These are phyloP conservation scores for Cavia porcellus DNA, from an alignment of 2,113 vertebrate genomes.

Conservation along the genomic window DNA sequence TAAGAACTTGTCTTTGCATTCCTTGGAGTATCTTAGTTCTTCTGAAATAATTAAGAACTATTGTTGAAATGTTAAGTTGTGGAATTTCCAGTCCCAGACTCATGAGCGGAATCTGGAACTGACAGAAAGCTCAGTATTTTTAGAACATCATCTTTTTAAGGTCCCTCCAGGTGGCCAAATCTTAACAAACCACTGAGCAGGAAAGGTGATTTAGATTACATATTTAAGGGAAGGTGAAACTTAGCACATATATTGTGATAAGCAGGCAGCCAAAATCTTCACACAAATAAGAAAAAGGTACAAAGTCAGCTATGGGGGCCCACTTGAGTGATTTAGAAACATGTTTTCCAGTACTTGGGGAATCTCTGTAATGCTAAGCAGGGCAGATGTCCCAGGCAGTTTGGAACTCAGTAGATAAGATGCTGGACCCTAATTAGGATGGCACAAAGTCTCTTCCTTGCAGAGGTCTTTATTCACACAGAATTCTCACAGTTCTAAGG, in stretches of 20 bases:
- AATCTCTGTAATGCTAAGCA: neutral
- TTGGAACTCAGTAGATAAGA: constrained; percentile 51
- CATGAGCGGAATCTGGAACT: constrained; percentile 37
- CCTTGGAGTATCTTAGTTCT: neutral
- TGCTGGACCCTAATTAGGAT: neutral
- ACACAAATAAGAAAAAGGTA: constrained; percentile 69
- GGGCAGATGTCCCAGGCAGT: neutral
- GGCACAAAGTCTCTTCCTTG: neutral
- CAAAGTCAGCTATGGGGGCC: constrained; percentile 60
- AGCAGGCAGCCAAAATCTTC: neutral
- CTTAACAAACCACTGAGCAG: constrained; percentile 67
- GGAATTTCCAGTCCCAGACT: neutral
- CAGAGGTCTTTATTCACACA: constrained; percentile 44
- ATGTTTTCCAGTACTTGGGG: constrained; percentile 43
- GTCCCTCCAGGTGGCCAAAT: constrained; percentile 54
- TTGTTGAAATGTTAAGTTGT: constrained; percentile 68
- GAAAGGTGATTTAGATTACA: constrained; percentile 74
- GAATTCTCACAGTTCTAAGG: constrained; percentile 22
- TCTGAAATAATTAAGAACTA: constrained; percentile 25
- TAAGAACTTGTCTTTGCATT: constrained; percentile 13
- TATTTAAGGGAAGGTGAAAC: constrained; percentile 69
- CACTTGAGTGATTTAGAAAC: constrained; percentile 71
- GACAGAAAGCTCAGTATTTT: constrained; percentile 5
- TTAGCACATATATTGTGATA: constrained; percentile 62
- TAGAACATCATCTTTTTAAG: constrained; percentile 56